Percentiles rank a stretch among this genome's conserved stretches.
These are phyloP conservation scores for Magallana gigas DNA, from an alignment of 1,140 invertebrate genomes.

Conservation along the genomic window DNA sequence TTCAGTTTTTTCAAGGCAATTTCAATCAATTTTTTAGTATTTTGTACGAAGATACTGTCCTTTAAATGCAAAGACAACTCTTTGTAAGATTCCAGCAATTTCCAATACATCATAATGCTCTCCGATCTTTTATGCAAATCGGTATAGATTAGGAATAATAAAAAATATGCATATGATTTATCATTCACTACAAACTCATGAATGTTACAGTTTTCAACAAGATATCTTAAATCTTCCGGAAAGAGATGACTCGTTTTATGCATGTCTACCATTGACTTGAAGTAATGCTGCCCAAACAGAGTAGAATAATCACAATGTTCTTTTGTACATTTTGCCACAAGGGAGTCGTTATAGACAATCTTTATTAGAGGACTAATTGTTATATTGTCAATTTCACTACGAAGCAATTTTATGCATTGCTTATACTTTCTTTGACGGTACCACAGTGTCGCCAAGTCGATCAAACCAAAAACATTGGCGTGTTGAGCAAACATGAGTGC, in stretches of 20 bases:
- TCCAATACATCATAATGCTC: no score
- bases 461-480: background rate
- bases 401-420: background rate
- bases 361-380: background rate
- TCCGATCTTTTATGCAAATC: no score
- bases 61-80: no score
- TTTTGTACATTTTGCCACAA: background rate
- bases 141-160: background rate
- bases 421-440: conserved; percentile 2
- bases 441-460: background rate
- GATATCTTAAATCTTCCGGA: background rate
- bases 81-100: no score
- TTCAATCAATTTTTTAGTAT: no score
- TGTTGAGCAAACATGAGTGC: background rate
- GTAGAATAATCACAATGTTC: background rate
- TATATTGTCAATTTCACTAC: background rate
- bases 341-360: background rate
- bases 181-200: background rate
- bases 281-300: background rate
- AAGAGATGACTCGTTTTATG: background rate
- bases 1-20: no score
- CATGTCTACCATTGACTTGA: background rate
- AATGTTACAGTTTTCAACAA: background rate
- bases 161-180: conserved; percentile 2
- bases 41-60: no score